phyloP scores from a whole-genome alignment of 2,113 vertebrate genomes.

The Xenopus tropicalis region UCB_Xtro_10.0 CM004451.2:10978001-10978500 shows the following conservation, averaged over 20 bases:
- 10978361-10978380: not conserved
- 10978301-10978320: slow-evolving; percentile 4
- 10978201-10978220: not conserved
- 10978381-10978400: not conserved
- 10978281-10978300: slow-evolving; percentile 14
- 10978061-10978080: too few species aligned
- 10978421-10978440: not conserved
- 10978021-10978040: too few species aligned
- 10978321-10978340: not conserved
- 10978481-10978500: slow-evolving; percentile 95
- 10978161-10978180: not conserved
- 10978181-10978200: not conserved
- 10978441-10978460: not conserved
- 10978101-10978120: too few species aligned
- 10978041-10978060: too few species aligned
- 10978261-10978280: not conserved
- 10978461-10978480: slow-evolving; percentile 74
- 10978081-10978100: too few species aligned
- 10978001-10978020: too few species aligned
- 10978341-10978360: not conserved
- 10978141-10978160: not conserved
- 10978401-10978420: not conserved
- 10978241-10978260: slow-evolving; percentile 7
- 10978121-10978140: slow-evolving; percentile 4
- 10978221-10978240: not conserved